Conservation (phyloP, 2,888 invertebrate species). For the Dicyrtomina minuta region DNA sequence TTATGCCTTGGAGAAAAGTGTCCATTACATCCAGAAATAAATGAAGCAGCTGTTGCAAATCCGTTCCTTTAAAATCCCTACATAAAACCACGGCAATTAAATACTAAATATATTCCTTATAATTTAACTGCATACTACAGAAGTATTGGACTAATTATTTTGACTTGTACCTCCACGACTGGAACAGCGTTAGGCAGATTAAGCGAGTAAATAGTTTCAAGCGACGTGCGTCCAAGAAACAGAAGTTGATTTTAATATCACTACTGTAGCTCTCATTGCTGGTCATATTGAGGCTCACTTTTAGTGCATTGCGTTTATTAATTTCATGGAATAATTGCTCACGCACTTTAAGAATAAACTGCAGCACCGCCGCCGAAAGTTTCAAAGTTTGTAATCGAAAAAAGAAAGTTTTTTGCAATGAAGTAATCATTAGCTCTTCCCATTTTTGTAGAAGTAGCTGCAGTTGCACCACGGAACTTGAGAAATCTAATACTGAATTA, state of each 20-base stretch:
- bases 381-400: background rate
- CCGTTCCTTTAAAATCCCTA: background rate
- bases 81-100: background rate
- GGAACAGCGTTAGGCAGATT: background rate
- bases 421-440: constrained; percentile 4
- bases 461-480: constrained; percentile 1
- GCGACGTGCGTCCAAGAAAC: background rate
- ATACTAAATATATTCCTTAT: too few species aligned
- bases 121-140: too few species aligned
- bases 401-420: background rate
- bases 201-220: background rate
- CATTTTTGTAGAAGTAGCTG: background rate
- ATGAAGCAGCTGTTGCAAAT: background rate
- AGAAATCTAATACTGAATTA: background rate
- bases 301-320: background rate
- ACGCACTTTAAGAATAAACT: constrained; percentile 11
- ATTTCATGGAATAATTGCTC: background rate
- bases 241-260: background rate
- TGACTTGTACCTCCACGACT: background rate
- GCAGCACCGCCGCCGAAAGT: background rate
- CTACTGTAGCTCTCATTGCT: background rate
- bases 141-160: too few species aligned
- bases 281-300: too few species aligned
- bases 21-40: constrained; percentile 21
- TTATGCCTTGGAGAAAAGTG: background rate